Conservation (phyloP, 1,140 invertebrate genomes). For the Caenorhabditis brenneri region DNA sequence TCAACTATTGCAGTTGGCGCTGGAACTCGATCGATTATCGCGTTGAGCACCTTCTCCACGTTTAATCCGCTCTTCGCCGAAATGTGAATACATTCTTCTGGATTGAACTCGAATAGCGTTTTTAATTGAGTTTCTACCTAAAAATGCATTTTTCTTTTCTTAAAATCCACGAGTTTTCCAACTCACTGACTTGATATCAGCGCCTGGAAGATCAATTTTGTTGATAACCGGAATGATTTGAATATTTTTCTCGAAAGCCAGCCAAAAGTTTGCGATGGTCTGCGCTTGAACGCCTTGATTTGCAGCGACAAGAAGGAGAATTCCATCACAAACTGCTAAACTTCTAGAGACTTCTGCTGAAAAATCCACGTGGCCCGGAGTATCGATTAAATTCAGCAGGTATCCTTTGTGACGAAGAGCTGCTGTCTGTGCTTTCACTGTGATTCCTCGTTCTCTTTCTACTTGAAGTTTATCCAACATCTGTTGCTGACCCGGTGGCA, state of each 20-base stretch:
- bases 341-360: conserved; percentile 86
- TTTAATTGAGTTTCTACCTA: conserved; percentile 79
- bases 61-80: conserved; percentile 80
- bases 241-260: conserved; percentile 84
- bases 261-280: conserved; percentile 93
- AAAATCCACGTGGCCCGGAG: conserved; percentile 98
- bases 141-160: background rate
- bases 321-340: conserved; percentile 89
- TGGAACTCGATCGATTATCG: conserved; percentile 72
- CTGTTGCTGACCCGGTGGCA: conserved; percentile 68
- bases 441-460: conserved; percentile 90
- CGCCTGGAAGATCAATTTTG: conserved; percentile 86
- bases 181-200: conserved; percentile 61
- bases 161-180: background rate
- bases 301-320: conserved; percentile 90
- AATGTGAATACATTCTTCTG: conserved; percentile 77
- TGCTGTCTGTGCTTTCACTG: conserved; percentile 95
- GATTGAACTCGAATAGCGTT: conserved; percentile 83
- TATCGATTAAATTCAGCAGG: conserved; percentile 95
- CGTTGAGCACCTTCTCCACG: conserved; percentile 71
- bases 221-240: conserved; percentile 90
- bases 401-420: conserved; percentile 84
- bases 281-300: conserved; percentile 92
- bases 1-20: conserved; percentile 75
- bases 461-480: conserved; percentile 86